phyloP scores from a whole-genome alignment of 1,140 invertebrate genomes.

The Stegodyphus mimosarum region DNA sequence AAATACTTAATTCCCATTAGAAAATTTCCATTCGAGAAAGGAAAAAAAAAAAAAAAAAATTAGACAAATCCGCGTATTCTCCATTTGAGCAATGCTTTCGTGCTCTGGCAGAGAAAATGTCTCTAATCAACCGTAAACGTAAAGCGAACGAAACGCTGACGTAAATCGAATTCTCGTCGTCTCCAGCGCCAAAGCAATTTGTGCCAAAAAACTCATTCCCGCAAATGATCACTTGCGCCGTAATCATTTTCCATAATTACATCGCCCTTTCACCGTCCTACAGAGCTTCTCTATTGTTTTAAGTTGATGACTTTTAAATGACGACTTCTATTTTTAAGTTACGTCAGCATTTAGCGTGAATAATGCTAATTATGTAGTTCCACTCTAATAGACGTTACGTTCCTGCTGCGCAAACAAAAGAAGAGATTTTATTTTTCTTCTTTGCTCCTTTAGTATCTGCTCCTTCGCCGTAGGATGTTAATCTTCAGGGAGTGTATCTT shows the following conservation, averaged over 20 bases:
- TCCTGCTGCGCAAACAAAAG: conserved; percentile 10
- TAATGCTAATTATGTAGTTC: conserved; percentile 46
- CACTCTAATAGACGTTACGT: conserved; percentile 7
- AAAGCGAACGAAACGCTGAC: conserved; percentile 34
- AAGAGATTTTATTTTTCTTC: not conserved
- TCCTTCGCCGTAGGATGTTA: not conserved
- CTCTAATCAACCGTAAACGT: conserved; percentile 16
- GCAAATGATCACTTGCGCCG: conserved; percentile 34
- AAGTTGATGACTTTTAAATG: conserved; percentile 54
- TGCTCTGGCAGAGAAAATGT: no score
- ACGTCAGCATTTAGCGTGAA: conserved; percentile 45
- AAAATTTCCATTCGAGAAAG: no score
- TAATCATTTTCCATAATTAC: conserved; percentile 53
- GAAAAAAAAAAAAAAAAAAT: no score
- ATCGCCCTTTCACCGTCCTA: not conserved
- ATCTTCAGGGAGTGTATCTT: not conserved
- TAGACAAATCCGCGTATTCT: no score
- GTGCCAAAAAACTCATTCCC: conserved; percentile 48
- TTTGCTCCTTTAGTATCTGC: not conserved
- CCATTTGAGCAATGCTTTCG: no score
- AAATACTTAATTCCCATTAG: no score
- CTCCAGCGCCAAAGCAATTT: conserved; percentile 7
- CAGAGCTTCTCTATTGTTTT: conserved; percentile 35
- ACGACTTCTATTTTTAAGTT: conserved; percentile 41
- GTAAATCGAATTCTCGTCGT: conserved; percentile 38